phyloP scores from a whole-genome alignment of 2,888 invertebrate genomes.

The Andrena praecox region DNA sequence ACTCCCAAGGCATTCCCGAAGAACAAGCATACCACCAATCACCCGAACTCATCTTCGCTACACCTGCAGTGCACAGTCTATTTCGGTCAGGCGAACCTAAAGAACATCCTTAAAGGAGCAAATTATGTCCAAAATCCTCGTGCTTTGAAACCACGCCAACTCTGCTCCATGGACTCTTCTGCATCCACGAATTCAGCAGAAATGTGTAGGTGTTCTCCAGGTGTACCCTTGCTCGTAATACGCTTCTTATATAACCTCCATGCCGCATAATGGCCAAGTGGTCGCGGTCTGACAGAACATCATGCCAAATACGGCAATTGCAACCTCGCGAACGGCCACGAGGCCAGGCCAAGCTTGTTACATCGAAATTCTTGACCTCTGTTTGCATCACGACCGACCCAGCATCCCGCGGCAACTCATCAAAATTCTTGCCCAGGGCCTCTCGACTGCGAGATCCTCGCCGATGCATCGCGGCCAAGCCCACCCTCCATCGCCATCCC shows the following conservation, averaged over 20 bases:
- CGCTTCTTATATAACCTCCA: not conserved
- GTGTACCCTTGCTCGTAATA: not conserved
- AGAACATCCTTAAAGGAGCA: too few species aligned
- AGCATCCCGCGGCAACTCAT: slow-evolving; percentile 32
- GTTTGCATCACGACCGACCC: slow-evolving; percentile 4
- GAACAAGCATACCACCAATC: too few species aligned
- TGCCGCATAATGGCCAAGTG: not conserved
- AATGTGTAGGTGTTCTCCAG: not conserved
- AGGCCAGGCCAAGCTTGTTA: slow-evolving; percentile 16
- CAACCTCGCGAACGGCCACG: slow-evolving; percentile 10
- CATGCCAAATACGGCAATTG: slow-evolving; percentile 15
- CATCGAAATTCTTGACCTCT: slow-evolving; percentile 33
- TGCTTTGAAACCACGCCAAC: not conserved
- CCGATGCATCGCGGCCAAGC: slow-evolving; percentile 10
- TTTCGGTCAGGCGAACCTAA: too few species aligned
- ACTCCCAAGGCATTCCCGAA: too few species aligned
- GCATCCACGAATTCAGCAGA: not conserved
- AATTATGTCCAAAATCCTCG: not conserved
- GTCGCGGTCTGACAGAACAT: not conserved
- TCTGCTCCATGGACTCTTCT: not conserved
- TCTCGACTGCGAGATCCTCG: slow-evolving; percentile 34
- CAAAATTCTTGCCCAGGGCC: slow-evolving; percentile 42
- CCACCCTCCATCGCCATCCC: not conserved
- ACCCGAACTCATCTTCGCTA: too few species aligned
- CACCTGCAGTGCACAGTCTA: too few species aligned